Evolutionary conservation across 2,797 vertebrate species (phyloP), one percentile per base, ranked within the genome.

Genomic region (Danio kyathit): DNA sequence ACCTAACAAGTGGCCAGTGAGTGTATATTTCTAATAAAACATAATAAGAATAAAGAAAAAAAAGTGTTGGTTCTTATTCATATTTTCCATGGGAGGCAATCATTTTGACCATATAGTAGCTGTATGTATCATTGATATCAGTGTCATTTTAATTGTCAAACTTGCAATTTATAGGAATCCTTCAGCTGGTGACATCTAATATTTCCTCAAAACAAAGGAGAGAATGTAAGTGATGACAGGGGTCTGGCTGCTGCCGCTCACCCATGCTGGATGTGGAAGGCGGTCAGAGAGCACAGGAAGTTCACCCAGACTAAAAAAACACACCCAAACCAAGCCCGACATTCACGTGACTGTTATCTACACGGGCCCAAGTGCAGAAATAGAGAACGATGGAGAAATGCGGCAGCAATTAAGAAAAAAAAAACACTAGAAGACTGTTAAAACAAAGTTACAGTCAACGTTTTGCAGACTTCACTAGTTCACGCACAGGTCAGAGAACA

Each of bases 381-480:
- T 49, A 44, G 79, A 73, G 57, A 81, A 81, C 69, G 52, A 67
- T 49, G 44, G 79, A 73, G 57, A 82, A 81, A 69, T 82, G 44
- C 79, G 69, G 84, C 83, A 80, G 83, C 88, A 86, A 91, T 90
- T 92, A 89, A 88, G 85, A 78, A 69, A 74, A 87, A 29, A 29
- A 29, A 29, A 29, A 29, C 29, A 84, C 80, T 74, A 69, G 77
- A 90, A 74, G 67, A 67, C 40, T 69, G 77, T 70, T 81, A 65
- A 83, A 84, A 84, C 60, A 63, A 49, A 76, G 75, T 77, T 88
- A 86, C 63, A 82, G 77, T 82, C 21, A 17, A 56, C 76, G 74
- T 85, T 86, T 70, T 90, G 88, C 84, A 65, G 76, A 86, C 73
- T 83, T 60, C 80, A 88, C 56, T 59, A 86, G 89, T 91, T 91